Base-by-base conservation (phyloP, 1,140 invertebrate genomes). In the Phocides pigmalion region DNA sequence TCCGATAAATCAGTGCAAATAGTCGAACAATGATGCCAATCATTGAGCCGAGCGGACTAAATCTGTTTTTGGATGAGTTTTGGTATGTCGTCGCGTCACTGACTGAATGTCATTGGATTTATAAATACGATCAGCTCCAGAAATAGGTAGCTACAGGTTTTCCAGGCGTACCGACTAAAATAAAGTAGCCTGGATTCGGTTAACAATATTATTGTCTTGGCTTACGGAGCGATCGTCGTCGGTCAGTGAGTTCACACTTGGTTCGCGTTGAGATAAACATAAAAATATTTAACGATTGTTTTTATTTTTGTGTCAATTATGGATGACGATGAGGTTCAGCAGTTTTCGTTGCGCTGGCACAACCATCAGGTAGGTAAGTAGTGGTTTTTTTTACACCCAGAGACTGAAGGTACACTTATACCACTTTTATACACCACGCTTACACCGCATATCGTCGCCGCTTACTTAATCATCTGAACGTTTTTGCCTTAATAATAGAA, bases 271-370 rank as follows among this genome's bases (percentile, higher is more conserved):
- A 54, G n/a, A 50, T 28, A 20, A 62, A 41, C 25, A 59, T 35
- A 61, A 20, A 61, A 49, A 49, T 46, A 58, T 61, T 72, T 67
- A 68, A 65, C 56, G 49, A 66, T 65, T 69, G 62, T 70, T 70
- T 67, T 82, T 68, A 69, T 78, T 73, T 66, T 71, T 77, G 74
- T 72, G 68, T 68, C 61, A n/a, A 72, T 56, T 72, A 92, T 92
- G 90, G 92, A 93, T 78, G 89, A 92, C 50, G 92, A 93, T 74
- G 87, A 93, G 71, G 93, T 95, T 76, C 94, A 95, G 86, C 95
- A 96, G 84, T 96, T 96, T 87, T 96, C 95, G 81, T 92, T 96
- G 65, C 93, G 95, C 84, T 96, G 96, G 96, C 95, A 96, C 86
- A 96, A 96, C 90, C 95, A 96, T 86, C 95, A 96, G 92, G 93